phyloP scores from a whole-genome alignment of 2,797 vertebrate genomes.

The Helarctos malayanus region DNA sequence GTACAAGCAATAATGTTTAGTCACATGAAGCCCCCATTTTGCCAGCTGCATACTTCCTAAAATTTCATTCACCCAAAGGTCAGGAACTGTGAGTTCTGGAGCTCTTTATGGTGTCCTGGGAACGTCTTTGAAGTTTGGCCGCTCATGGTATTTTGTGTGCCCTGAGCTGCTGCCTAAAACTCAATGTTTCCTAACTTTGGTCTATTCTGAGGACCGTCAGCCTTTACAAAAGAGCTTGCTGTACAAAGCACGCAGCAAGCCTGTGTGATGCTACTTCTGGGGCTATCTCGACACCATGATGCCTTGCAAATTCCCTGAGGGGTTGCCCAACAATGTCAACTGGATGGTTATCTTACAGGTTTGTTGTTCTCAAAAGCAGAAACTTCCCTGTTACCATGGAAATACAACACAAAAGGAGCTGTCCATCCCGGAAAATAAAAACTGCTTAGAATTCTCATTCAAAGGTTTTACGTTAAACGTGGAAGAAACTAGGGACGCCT shows the following conservation, averaged over 20 bases:
- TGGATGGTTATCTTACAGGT: conserved; percentile 31
- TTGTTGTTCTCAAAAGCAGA: conserved; percentile 10
- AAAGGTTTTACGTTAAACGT: conserved; percentile 64
- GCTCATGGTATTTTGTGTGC: conserved; percentile 58
- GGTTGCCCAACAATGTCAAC: not conserved
- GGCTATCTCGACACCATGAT: not conserved
- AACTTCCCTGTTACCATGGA: conserved; percentile 72
- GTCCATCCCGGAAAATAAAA: conserved; percentile 54
- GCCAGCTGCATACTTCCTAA: conserved; percentile 73
- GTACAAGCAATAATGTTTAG: conserved; percentile 79
- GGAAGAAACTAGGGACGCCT: conserved; percentile 48
- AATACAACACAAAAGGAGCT: conserved; percentile 79
- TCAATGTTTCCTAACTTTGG: conserved; percentile 63
- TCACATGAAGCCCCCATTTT: conserved; percentile 75
- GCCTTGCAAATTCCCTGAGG: conserved; percentile 41
- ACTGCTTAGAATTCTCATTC: conserved; percentile 38
- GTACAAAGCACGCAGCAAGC: not conserved
- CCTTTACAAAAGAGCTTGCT: not conserved
- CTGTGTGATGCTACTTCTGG: conserved; percentile 33
- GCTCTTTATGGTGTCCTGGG: conserved; percentile 20
- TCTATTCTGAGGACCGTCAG: not conserved
- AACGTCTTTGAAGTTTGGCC: conserved; percentile 70
- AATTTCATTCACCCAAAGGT: conserved; percentile 82
- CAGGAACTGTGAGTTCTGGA: conserved; percentile 79
- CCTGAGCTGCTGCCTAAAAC: conserved; percentile 70